A percentile compares a stretch with the other conserved stretches of the same genome.
These are phyloP conservation scores for Parazoanthus swiftii DNA, from an alignment of 92 coral and sea anemone genomes.

Conservation along the genomic window DNA sequence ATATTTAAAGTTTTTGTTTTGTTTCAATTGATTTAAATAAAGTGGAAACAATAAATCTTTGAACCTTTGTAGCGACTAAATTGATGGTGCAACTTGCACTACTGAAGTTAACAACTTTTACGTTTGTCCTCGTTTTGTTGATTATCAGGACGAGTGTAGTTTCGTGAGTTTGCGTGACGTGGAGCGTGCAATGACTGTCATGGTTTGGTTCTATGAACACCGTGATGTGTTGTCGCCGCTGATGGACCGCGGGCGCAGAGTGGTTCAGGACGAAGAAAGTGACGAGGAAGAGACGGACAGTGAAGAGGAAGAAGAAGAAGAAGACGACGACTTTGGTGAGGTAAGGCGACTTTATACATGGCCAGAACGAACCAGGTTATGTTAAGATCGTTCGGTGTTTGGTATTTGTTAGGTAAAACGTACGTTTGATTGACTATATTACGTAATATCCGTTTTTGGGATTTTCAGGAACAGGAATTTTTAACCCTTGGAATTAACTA, in stretches of 20 bases:
- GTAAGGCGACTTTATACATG: not conserved
- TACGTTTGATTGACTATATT: not conserved
- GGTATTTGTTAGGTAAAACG: not conserved
- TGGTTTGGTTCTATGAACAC: conserved; percentile 86
- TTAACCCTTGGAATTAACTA: no score
- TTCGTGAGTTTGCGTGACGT: conserved; percentile 95
- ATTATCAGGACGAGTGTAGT: conserved; percentile 83
- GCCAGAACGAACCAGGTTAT: not conserved
- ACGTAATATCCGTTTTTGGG: no score
- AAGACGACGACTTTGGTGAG: not conserved
- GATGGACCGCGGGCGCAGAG: conserved; percentile 32
- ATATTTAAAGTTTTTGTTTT: no score
- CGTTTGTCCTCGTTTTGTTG: not conserved
- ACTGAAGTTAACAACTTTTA: not conserved
- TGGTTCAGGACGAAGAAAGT: not conserved
- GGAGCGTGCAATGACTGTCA: conserved; percentile 88
- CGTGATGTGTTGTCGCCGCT: conserved; percentile 53
- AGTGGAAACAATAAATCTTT: no score
- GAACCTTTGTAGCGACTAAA: no score
- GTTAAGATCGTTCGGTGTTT: not conserved
- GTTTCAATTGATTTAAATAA: no score
- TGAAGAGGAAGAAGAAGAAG: conserved; percentile 11
- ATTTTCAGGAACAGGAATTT: no score
- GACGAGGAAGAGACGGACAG: conserved; percentile 39
- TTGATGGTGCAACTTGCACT: no score